Base-by-base conservation (phyloP, 2,888 invertebrate species). In the Microplitis manilae region DNA sequence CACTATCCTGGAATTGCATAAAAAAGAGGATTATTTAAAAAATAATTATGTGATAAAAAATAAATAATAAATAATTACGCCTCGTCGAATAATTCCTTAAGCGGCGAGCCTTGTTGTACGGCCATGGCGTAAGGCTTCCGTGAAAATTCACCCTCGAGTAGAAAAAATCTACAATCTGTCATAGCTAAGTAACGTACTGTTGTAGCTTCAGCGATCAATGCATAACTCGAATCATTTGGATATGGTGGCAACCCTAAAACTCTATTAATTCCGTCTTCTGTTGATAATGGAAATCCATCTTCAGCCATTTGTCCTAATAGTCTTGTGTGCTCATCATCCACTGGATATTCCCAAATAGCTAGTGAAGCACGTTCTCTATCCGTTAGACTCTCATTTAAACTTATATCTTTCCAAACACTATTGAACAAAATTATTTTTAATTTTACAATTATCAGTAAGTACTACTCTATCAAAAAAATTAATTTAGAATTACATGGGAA, bases 281-380 rank as follows among this genome's bases (percentile, higher is more conserved):
- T 92, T 4, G 93, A 93, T 39, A 93, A 92, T 0, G 98, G 98
- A 8, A 98, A 92, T 0, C 93, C 93, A 0, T 97, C 96, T 83
- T 95, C 94, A 81, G 90, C 90, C 97, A 98, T 99, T 0, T 97
- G 96, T 88, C 98, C 96, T 96, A 98, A 98, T 95, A 99, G 98
- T 91, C 98, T 99, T 64, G 98, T 98, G 90, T 97, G 99, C 87
- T 97, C 98, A 90, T 99, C 98, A 86, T 97, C 97, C 0, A 99
- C 98, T 0, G 99, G 99, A 89, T 99, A 99, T 89, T 99, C 98
- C 98, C 98, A 99, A 0, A 99, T 98, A 0, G 99, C 98, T n/a
- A 98, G 90, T 89, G 98, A 96, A 0, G 98, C 96, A 41, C 98
- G 92, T 87, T 98, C 97, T 5, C 96, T 93, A 77, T 97, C 96